Conservation (phyloP, 2,797 vertebrate genomes). For the Diplodus puntazzo region DNA sequence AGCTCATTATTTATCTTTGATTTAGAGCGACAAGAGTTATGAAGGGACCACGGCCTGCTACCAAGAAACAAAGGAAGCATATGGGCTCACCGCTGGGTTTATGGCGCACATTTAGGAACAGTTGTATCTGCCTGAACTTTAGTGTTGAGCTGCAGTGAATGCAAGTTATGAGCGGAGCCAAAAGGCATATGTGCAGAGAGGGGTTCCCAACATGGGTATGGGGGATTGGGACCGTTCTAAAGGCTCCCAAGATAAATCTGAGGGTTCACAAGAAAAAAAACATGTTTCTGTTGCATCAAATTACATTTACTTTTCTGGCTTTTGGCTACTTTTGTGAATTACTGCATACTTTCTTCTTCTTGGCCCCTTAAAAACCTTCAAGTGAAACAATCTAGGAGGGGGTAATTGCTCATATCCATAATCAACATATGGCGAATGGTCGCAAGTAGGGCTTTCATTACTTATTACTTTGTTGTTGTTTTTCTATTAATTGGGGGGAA, state of each 20-base stretch:
- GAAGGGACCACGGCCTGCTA: constrained; percentile 31
- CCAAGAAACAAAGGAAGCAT: constrained; percentile 51
- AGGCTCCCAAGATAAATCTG: not conserved
- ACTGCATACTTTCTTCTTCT: not conserved
- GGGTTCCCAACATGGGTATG: not conserved
- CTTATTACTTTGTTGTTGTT: not conserved
- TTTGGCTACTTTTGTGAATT: not conserved
- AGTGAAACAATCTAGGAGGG: not conserved
- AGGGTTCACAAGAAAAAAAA: constrained; percentile 10
- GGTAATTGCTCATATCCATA: not conserved
- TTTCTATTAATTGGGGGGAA: too few relatives aligned
- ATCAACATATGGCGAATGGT: not conserved
- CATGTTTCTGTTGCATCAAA: not conserved
- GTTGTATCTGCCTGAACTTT: constrained; percentile 30
- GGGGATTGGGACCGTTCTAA: not conserved
- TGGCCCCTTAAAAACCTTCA: not conserved
- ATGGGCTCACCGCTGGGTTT: constrained; percentile 47
- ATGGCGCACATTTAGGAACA: constrained; percentile 41
- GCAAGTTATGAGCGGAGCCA: constrained; percentile 34
- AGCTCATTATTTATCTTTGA: constrained; percentile 64
- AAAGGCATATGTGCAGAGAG: constrained; percentile 7
- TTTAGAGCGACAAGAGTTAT: constrained; percentile 63
- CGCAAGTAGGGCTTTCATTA: not conserved
- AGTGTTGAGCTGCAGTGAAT: constrained; percentile 40
- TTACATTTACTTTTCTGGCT: not conserved